phyloP scores from a whole-genome alignment of 2,888 invertebrate species.

The Cremastinae sp. region DNA sequence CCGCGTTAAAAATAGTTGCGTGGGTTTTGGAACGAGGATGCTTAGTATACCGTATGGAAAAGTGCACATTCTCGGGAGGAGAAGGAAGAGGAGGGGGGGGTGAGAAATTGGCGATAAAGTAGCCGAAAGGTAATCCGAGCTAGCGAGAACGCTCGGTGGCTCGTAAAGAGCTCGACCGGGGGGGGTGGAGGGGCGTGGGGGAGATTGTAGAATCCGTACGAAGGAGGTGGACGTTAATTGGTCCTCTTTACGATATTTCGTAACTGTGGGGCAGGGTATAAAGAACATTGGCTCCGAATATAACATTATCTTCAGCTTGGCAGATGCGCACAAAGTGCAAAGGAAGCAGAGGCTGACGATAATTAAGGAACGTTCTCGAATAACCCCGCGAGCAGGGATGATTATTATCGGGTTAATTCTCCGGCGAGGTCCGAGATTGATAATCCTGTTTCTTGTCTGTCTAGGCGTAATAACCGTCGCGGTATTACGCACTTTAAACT shows the following conservation, averaged over 20 bases:
- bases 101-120: too few species aligned
- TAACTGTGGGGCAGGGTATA: neutral
- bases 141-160: too few species aligned
- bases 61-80: too few species aligned
- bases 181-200: neutral
- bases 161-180: too few species aligned
- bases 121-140: too few species aligned
- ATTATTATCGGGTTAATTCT: constrained; percentile 2
- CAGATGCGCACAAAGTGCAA: constrained; percentile 8
- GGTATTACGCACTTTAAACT: constrained; percentile 12
- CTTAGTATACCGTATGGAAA: too few species aligned
- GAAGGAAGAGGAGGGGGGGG: too few species aligned
- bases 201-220: too few species aligned
- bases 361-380: constrained; percentile 55
- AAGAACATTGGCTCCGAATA: neutral
- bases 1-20: too few species aligned
- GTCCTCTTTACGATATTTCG: constrained; percentile 49
- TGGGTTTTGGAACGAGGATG: too few species aligned
- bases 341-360: constrained; percentile 10
- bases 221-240: constrained; percentile 50
- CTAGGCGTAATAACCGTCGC: neutral
- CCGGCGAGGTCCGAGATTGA: constrained; percentile 37
- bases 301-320: neutral
- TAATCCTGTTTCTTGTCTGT: constrained; percentile 31
- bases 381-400: constrained; percentile 37